Evolutionary conservation across 2,888 invertebrate genomes (phyloP).

Genomic region (Apamea crenata): DNA sequence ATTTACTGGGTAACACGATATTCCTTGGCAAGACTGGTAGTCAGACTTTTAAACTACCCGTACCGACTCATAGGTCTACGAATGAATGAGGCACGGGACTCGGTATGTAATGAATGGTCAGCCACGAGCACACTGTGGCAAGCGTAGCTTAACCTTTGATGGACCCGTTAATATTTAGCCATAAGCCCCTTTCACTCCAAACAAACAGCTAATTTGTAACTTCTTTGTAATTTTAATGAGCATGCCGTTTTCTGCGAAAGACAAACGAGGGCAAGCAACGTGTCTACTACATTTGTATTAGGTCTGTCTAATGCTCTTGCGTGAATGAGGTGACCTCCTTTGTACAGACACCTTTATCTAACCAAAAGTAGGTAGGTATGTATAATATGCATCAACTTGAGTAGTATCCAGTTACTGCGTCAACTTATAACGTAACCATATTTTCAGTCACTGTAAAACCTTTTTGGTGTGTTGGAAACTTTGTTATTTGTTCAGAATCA

Average conservation of each 20-base stretch:
- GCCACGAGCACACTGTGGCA: not conserved
- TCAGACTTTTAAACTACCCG: not conserved
- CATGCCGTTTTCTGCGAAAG: not conserved
- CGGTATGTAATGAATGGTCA: not conserved
- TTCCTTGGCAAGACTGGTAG: not conserved
- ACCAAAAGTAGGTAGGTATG: not conserved
- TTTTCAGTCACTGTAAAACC: not conserved
- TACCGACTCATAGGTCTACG: not conserved
- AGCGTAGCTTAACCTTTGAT: not conserved
- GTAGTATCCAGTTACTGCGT: not conserved
- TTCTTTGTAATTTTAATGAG: conserved; percentile 11
- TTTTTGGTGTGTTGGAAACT: not conserved
- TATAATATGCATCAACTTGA: not conserved
- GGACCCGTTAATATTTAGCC: not conserved
- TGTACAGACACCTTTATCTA: not conserved
- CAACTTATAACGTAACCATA: not conserved
- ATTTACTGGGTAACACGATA: not conserved
- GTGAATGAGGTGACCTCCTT: conserved; percentile 46
- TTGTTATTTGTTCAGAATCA: not conserved
- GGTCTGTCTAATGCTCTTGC: conserved; percentile 19
- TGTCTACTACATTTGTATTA: conserved; percentile 15
- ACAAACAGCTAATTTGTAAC: not conserved
- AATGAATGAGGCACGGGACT: not conserved
- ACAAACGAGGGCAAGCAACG: conserved; percentile 3
- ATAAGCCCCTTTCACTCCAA: not conserved